Evolutionary conservation across 2,797 vertebrate genomes (phyloP).

Genomic region (Ctenopoma multispine): DNA sequence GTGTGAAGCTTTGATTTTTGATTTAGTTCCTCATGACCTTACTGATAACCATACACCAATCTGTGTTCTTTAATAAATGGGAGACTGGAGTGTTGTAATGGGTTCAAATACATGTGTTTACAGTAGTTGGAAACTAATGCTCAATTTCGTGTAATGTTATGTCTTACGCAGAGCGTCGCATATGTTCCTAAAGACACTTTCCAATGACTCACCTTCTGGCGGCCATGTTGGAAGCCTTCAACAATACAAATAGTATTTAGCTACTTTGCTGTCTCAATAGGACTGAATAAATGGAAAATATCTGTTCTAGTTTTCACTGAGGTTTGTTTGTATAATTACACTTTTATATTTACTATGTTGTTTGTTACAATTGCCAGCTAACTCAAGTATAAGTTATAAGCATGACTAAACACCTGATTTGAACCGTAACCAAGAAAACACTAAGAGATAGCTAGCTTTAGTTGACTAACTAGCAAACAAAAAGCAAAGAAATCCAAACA

Average conservation of each 20-base stretch:
- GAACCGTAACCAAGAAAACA: slow-evolving; percentile 1
- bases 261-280: background rate
- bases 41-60: background rate
- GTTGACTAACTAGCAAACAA: slow-evolving; percentile 19
- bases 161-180: background rate
- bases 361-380: slow-evolving; percentile 8
- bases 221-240: background rate
- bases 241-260: background rate
- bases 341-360: background rate
- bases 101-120: slow-evolving; percentile 7
- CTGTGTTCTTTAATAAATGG: background rate
- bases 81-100: slow-evolving; percentile 52
- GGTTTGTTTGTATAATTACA: background rate
- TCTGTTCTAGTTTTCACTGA: background rate
- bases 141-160: background rate
- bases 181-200: background rate
- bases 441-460: slow-evolving; percentile 14
- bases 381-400: background rate
- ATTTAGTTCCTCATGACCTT: background rate
- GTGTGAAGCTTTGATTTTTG: slow-evolving; percentile 6
- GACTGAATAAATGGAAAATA: background rate
- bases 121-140: slow-evolving; percentile 17
- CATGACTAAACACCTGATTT: background rate
- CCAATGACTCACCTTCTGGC: background rate
- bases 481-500: background rate